These are phyloP conservation scores for Lepilemur septentrionalis DNA, from an alignment of 2,797 vertebrate genomes.

Conservation along the genomic window DNA sequence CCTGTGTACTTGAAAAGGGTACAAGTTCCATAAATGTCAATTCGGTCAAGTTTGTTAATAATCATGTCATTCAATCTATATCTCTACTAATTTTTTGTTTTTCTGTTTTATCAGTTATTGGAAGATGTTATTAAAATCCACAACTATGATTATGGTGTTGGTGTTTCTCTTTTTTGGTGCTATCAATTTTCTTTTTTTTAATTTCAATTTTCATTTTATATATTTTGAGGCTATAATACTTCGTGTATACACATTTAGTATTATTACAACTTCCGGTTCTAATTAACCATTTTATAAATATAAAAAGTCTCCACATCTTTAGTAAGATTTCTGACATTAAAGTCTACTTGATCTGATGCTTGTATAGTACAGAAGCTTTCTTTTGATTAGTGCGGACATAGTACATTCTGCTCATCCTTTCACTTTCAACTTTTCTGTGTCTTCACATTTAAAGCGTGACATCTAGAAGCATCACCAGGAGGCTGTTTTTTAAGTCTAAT, in stretches of 20 bases:
- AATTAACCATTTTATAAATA: slow-evolving; percentile 25
- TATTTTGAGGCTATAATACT: neutral
- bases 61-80: neutral
- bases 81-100: neutral
- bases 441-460: slow-evolving; percentile 34
- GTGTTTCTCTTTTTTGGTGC: neutral
- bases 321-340: neutral
- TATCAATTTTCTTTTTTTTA: neutral
- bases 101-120: neutral
- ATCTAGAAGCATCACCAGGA: neutral
- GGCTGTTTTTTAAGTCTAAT: neutral
- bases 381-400: neutral
- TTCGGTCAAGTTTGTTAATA: neutral
- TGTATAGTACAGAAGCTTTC: neutral
- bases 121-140: neutral
- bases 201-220: neutral
- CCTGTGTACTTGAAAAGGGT: neutral
- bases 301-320: neutral
- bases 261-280: slow-evolving; percentile 32
- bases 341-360: neutral
- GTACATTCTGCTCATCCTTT: neutral
- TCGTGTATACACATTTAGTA: neutral
- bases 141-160: neutral
- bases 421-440: neutral
- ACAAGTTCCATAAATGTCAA: neutral